Conservation (phyloP, 2,888 invertebrate genomes). For the Rotaria sp. region DNA sequence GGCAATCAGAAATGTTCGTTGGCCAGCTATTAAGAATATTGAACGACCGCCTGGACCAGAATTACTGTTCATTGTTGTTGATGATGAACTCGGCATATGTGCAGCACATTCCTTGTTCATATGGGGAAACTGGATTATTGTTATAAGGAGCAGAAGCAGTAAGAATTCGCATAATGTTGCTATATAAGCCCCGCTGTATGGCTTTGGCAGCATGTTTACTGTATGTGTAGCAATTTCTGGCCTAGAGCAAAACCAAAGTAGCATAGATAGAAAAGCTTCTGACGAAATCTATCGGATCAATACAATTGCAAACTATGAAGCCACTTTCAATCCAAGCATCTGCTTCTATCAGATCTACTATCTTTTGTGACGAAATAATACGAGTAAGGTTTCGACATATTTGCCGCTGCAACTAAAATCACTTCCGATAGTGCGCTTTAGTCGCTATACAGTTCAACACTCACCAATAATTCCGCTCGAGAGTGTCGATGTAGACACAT, state of each 20-base stretch:
- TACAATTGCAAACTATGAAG: too few relatives aligned
- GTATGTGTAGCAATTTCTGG: background rate
- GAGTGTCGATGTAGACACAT: too few relatives aligned
- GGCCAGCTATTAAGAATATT: background rate
- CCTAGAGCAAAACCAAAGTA: background rate
- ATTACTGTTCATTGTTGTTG: background rate
- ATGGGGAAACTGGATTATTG: background rate
- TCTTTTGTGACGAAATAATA: too few relatives aligned
- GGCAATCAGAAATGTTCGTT: background rate
- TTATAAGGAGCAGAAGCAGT: background rate
- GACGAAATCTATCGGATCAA: too few relatives aligned
- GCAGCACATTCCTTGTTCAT: background rate
- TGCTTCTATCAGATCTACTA: too few relatives aligned
- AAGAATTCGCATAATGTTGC: background rate
- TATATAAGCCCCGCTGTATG: conserved; percentile 2
- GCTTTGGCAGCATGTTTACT: background rate
- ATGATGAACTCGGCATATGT: background rate
- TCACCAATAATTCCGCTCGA: too few relatives aligned
- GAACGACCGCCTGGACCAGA: background rate
- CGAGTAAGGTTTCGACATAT: too few relatives aligned
- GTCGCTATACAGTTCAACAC: too few relatives aligned
- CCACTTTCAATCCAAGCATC: too few relatives aligned
- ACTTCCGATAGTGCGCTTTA: too few relatives aligned
- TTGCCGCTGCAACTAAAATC: too few relatives aligned
- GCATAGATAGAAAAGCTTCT: too few relatives aligned